A percentile compares a stretch with the other conserved stretches of the same genome.
These are phyloP conservation scores for Spea multiplicata DNA, from an alignment of 2,113 vertebrate genomes.

Conservation along the genomic window DNA sequence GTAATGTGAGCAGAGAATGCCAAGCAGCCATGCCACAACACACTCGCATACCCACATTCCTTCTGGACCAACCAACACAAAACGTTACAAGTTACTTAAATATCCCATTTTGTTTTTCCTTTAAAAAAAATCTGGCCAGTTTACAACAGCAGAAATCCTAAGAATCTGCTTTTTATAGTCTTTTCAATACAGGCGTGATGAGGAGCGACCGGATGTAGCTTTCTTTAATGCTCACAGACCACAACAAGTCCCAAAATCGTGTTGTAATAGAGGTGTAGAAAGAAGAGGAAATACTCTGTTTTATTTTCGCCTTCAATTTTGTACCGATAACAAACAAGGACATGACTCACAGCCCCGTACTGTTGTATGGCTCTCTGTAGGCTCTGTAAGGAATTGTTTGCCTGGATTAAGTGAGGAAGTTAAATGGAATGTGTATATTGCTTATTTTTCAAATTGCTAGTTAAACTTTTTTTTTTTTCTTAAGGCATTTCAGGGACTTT, in stretches of 20 bases:
- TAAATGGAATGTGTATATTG: slow-evolving; percentile 28
- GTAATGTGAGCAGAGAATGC: too few relatives aligned
- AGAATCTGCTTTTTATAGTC: not conserved
- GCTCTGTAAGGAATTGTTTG: slow-evolving; percentile 32
- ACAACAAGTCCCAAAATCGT: slow-evolving; percentile 12
- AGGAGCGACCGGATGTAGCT: not conserved
- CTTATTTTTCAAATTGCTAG: slow-evolving; percentile 15
- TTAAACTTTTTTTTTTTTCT: slow-evolving; percentile 46
- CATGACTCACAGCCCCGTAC: slow-evolving; percentile 33
- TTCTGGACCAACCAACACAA: too few relatives aligned
- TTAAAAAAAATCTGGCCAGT: too few relatives aligned
- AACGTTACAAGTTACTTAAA: too few relatives aligned
- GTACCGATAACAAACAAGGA: slow-evolving; percentile 14
- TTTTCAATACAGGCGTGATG: not conserved
- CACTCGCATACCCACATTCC: too few relatives aligned
- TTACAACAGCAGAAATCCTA: too few relatives aligned
- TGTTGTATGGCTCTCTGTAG: slow-evolving; percentile 1
- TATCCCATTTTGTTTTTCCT: too few relatives aligned
- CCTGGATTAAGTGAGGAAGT: slow-evolving; percentile 43
- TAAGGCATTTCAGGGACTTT: slow-evolving; percentile 33
- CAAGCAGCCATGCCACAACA: too few relatives aligned
- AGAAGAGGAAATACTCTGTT: slow-evolving; percentile 30
- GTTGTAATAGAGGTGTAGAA: slow-evolving; percentile 27
- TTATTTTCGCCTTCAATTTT: slow-evolving; percentile 22
- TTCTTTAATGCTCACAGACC: not conserved